A percentile compares a stretch with the other conserved stretches of the same genome.
phyloP scores from a whole-genome alignment of 2,113 vertebrate genomes.

The Petrocephalus zakoni region DNA sequence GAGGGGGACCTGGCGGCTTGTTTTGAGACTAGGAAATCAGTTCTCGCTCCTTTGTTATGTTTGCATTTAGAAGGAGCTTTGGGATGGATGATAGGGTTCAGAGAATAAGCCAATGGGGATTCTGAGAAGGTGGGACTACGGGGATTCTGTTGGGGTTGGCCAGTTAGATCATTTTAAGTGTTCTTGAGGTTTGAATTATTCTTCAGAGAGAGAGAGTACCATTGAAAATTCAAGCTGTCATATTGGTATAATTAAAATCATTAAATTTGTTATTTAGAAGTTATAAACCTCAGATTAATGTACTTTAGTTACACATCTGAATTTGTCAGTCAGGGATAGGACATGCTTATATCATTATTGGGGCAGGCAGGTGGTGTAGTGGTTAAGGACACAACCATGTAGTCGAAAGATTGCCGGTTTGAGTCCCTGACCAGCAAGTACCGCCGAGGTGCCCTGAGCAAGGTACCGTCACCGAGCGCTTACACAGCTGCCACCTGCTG shows the following conservation, averaged over 20 bases:
- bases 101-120: background rate
- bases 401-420: too few relatives aligned
- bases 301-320: background rate
- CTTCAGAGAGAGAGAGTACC: background rate
- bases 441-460: too few relatives aligned
- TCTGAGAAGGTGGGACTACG: background rate
- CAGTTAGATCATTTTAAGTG: background rate
- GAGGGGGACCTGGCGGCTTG: background rate
- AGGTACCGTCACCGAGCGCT: too few relatives aligned
- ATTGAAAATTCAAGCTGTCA: background rate
- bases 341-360: background rate
- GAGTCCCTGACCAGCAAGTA: too few relatives aligned
- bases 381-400: too few relatives aligned
- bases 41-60: background rate
- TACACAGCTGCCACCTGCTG: too few relatives aligned
- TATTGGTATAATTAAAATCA: background rate
- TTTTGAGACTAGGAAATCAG: background rate
- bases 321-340: background rate
- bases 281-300: background rate
- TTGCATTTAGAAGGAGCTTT: background rate
- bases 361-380: too few relatives aligned
- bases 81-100: background rate
- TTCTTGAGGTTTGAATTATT: background rate
- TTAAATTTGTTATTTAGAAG: conserved; percentile 1
- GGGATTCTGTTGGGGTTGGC: background rate